phyloP scores from a whole-genome alignment of 2,888 invertebrate species.

The Carpatolechia fugitivella region DNA sequence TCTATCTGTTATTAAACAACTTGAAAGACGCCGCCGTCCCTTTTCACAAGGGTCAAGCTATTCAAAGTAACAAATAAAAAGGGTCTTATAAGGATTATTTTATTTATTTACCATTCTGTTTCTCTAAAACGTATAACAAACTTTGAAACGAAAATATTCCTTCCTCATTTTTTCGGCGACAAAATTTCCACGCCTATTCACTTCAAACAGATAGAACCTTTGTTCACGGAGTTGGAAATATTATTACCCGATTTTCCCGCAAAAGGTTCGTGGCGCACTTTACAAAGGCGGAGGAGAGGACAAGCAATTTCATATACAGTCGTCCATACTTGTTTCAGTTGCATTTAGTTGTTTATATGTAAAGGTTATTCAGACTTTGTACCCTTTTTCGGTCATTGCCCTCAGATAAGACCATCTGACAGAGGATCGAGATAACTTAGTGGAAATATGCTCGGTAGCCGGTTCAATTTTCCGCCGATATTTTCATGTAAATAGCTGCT shows the following conservation, averaged over 20 bases:
- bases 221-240: slow-evolving; percentile 68
- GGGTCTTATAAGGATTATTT: background rate
- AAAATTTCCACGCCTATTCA: slow-evolving; percentile 47
- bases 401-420: slow-evolving; percentile 15
- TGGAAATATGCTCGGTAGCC: slow-evolving; percentile 36
- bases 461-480: slow-evolving; percentile 42
- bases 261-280: slow-evolving; percentile 46
- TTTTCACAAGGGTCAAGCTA: background rate
- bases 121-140: background rate
- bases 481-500: slow-evolving; percentile 46
- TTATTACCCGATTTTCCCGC: slow-evolving; percentile 62
- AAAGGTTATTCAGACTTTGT: slow-evolving; percentile 38
- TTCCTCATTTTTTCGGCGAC: slow-evolving; percentile 23
- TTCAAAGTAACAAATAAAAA: background rate
- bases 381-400: slow-evolving; percentile 39
- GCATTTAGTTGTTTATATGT: slow-evolving; percentile 51
- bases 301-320: slow-evolving; percentile 51
- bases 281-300: slow-evolving; percentile 40
- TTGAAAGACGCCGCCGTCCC: background rate
- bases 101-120: slow-evolving; percentile 1
- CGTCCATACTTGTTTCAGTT: slow-evolving; percentile 50
- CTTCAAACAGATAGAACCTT: slow-evolving; percentile 53
- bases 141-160: background rate
- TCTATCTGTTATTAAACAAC: slow-evolving; percentile 14
- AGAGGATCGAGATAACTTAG: slow-evolving; percentile 19